Evolutionary conservation across 2,888 invertebrate species (phyloP).

Genomic region (Hydrotaea cyrtoneurina): DNA sequence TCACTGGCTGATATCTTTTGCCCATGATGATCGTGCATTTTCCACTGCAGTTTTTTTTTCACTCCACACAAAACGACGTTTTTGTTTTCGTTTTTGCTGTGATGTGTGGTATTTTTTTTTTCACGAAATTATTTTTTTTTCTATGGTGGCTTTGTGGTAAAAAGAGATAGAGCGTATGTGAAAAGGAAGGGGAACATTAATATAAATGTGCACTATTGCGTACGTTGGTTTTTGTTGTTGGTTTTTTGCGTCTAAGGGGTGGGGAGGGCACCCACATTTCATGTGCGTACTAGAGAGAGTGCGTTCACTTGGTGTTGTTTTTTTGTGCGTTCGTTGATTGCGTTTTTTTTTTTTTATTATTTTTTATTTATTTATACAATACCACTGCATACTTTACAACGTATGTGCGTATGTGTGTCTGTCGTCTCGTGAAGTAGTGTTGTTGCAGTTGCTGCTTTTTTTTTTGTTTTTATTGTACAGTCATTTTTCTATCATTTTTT

Average conservation of each 20-base stretch:
- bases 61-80: slow-evolving; percentile 9
- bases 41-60: background rate
- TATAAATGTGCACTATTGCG: slow-evolving; percentile 35
- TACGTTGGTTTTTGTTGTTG: slow-evolving; percentile 15
- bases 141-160: background rate
- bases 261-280: slow-evolving; percentile 64
- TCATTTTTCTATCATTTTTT: slow-evolving; percentile 55
- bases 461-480: slow-evolving; percentile 61
- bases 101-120: slow-evolving; percentile 4
- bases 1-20: background rate
- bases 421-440: background rate
- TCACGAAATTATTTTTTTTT: background rate
- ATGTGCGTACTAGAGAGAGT: slow-evolving; percentile 41
- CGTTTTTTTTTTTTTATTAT: no score
- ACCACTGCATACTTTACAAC: background rate
- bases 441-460: slow-evolving; percentile 21
- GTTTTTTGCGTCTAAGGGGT: slow-evolving; percentile 56
- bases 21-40: slow-evolving; percentile 24
- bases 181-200: background rate
- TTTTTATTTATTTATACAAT: background rate
- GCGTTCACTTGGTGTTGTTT: slow-evolving; percentile 47
- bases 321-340: slow-evolving; percentile 27
- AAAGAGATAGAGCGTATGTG: background rate
- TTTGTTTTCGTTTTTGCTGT: slow-evolving; percentile 17
- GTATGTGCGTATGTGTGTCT: background rate